Conservation (phyloP, 2,888 invertebrate genomes). For the Myopa testacea region DNA sequence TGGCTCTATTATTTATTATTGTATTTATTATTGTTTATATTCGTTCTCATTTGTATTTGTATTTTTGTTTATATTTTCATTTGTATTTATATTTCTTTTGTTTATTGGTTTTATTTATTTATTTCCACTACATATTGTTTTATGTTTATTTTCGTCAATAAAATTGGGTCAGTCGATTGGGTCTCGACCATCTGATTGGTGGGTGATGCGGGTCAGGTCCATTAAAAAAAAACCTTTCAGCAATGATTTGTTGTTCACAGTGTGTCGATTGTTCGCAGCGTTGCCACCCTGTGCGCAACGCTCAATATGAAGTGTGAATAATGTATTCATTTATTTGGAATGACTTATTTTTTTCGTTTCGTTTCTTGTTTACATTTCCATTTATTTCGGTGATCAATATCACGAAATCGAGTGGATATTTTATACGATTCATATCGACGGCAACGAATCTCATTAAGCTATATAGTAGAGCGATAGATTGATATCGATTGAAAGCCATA, state of each 20-base stretch:
- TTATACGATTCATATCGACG: neutral
- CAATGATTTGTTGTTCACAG: constrained; percentile 7
- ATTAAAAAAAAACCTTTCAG: constrained; percentile 18
- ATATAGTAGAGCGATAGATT: too few relatives aligned
- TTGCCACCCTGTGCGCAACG: constrained; percentile 12
- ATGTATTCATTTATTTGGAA: constrained; percentile 10
- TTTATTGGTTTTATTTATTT: neutral
- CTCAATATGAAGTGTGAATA: constrained; percentile 24
- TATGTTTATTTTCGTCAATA: too few relatives aligned
- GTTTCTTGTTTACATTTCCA: neutral
- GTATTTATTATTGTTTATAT: too few relatives aligned
- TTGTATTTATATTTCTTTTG: too few relatives aligned
- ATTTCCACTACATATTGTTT: too few relatives aligned
- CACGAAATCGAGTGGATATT: neutral
- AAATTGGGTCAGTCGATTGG: too few relatives aligned
- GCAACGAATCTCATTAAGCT: neutral
- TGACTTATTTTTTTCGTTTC: neutral
- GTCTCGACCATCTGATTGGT: neutral
- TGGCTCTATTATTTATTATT: too few relatives aligned
- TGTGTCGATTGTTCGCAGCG: constrained; percentile 17
- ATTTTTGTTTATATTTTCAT: too few relatives aligned
- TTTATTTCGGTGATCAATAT: constrained; percentile 10
- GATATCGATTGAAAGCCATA: too few relatives aligned
- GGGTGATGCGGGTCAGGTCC: constrained; percentile 5
- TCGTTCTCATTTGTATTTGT: too few relatives aligned